A percentile compares a stretch with the other conserved stretches of the same genome.
Evolutionary conservation across 2,113 vertebrate species (phyloP).

Genomic region (Condylura cristata): DNA sequence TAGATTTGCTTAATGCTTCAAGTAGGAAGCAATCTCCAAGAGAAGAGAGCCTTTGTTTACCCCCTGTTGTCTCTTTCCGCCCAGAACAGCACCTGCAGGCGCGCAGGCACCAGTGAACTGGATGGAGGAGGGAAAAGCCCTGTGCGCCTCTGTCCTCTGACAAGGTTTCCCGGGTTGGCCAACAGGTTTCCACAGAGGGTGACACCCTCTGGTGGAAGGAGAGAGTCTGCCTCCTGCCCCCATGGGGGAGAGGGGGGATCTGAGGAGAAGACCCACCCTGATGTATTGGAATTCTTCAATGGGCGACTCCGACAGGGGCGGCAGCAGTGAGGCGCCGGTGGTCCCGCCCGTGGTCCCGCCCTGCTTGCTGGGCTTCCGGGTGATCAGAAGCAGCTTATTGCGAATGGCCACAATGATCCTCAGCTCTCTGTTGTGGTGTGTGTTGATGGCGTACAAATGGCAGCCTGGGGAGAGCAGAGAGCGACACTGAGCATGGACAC

Average conservation of each 20-base stretch:
- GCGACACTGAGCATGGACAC: no score
- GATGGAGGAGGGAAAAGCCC: background rate
- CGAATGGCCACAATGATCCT: constrained; percentile 96
- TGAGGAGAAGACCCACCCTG: constrained; percentile 87
- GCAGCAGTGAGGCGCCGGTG: constrained; percentile 73
- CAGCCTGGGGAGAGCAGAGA: constrained; percentile 89
- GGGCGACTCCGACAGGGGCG: constrained; percentile 88
- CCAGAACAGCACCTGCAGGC: background rate
- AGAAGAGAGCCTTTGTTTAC: background rate
- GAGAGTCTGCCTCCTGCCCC: background rate
- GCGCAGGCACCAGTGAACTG: background rate
- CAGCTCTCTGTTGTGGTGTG: constrained; percentile 94
- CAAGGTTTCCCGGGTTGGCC: background rate
- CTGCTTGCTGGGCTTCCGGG: constrained; percentile 89
- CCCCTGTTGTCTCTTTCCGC: background rate
- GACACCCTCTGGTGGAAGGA: background rate
- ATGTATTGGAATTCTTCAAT: constrained; percentile 99
- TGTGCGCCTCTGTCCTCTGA: background rate
- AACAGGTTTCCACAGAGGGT: no score
- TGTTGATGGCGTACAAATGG: constrained; percentile 98
- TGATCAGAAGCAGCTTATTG: constrained; percentile 98
- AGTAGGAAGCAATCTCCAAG: background rate
- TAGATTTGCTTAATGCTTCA: background rate
- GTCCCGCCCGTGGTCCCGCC: constrained; percentile 80
- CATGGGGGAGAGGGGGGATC: background rate